These are phyloP conservation scores for Chinchilla lanigera DNA, from an alignment of 2,113 vertebrate species.

Conservation along the genomic window DNA sequence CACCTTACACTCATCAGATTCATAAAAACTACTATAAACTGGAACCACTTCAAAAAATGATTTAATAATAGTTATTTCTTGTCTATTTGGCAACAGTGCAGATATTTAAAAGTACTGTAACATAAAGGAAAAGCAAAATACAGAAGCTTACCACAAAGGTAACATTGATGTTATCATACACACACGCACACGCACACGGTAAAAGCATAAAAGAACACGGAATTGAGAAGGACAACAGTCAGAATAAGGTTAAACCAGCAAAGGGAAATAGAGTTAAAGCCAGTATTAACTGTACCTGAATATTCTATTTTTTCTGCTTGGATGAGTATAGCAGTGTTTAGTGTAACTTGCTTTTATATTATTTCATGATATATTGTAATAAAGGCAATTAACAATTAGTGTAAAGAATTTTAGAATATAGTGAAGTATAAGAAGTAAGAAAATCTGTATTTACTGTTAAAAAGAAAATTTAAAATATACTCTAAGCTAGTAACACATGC, in stretches of 20 bases:
- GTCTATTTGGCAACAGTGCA: not conserved
- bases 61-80: not conserved
- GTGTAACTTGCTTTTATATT: not conserved
- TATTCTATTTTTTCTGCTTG: not conserved
- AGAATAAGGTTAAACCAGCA: not conserved
- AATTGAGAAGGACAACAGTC: slow-evolving; percentile 1
- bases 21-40: slow-evolving; percentile 55
- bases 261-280: not conserved
- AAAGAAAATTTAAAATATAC: not conserved
- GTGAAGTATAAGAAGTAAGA: not conserved
- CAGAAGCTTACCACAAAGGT: not conserved
- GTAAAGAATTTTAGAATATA: not conserved
- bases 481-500: not conserved
- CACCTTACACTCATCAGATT: not conserved
- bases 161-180: not conserved
- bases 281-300: not conserved
- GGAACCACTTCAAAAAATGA: slow-evolving; percentile 30
- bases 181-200: not conserved
- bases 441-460: not conserved
- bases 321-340: not conserved
- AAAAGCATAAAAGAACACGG: slow-evolving; percentile 29
- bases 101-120: slow-evolving; percentile 14
- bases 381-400: slow-evolving; percentile 29
- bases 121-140: slow-evolving; percentile 28
- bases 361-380: slow-evolving; percentile 33